Evolutionary conservation across 2,888 invertebrate species (phyloP).

Genomic region (Terebella lapidaria): DNA sequence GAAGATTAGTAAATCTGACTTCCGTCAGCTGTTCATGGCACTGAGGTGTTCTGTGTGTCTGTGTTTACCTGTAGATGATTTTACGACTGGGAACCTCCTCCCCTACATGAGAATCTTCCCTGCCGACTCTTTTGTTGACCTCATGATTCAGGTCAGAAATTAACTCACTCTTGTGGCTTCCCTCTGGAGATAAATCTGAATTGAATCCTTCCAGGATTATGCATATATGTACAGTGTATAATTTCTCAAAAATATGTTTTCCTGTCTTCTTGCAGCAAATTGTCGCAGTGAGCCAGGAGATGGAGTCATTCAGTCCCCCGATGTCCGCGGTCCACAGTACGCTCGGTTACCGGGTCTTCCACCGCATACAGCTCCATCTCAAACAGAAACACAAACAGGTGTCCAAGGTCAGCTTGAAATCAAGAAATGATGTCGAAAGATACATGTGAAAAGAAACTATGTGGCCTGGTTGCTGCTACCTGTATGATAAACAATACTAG

Average conservation of each 20-base stretch:
- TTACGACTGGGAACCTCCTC: constrained; percentile 21
- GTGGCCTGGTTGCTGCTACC: no score
- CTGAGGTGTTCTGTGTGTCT: neutral
- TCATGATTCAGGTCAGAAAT: constrained; percentile 51
- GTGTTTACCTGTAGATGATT: neutral
- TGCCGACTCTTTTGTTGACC: constrained; percentile 53
- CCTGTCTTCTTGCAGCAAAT: no score
- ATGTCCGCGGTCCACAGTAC: constrained; percentile 17
- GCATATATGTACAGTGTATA: no score
- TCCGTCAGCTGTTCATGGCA: no score
- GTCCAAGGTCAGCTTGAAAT: neutral
- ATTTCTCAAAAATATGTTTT: no score
- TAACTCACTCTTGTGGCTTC: no score
- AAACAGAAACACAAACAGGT: constrained; percentile 1
- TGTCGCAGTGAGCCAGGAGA: constrained; percentile 23
- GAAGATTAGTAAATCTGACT: no score
- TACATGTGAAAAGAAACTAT: no score
- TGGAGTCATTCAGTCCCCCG: constrained; percentile 27
- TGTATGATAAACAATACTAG: no score
- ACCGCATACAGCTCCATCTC: constrained; percentile 10
- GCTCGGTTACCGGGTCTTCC: constrained; percentile 22
- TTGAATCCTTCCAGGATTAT: no score
- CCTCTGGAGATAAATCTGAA: no score
- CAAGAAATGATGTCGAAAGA: no score
- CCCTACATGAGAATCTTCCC: constrained; percentile 68